A percentile compares a stretch with the other conserved stretches of the same genome.
These are phyloP conservation scores for Bufo bufo DNA, from an alignment of 2,113 vertebrate species.

Conservation along the genomic window DNA sequence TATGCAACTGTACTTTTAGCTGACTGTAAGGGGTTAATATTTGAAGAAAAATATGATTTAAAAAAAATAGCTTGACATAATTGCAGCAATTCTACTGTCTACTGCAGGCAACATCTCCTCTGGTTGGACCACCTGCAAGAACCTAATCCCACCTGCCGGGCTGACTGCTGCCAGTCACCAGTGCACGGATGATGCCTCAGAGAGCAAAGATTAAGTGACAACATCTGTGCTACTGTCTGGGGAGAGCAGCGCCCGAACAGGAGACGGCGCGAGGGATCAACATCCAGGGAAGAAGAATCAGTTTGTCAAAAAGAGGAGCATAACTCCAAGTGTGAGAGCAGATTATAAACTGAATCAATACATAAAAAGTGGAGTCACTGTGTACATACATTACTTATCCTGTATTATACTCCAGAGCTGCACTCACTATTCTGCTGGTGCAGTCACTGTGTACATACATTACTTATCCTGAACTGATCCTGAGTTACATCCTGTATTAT, in stretches of 20 bases:
- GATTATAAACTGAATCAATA: too few species aligned
- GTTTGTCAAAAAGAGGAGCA: not conserved
- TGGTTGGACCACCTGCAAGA: constrained; percentile 47
- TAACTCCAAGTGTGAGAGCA: not conserved
- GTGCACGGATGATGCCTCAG: not conserved
- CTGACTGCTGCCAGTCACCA: not conserved
- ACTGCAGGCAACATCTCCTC: constrained; percentile 24
- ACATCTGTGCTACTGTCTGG: constrained; percentile 30
- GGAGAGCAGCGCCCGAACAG: not conserved
- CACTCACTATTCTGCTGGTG: too few species aligned
- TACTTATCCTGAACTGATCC: too few species aligned
- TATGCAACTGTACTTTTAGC: too few species aligned
- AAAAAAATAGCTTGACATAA: constrained; percentile 15
- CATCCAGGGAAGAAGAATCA: not conserved
- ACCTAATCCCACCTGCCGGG: constrained; percentile 54
- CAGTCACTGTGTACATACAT: too few species aligned
- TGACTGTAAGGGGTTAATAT: constrained; percentile 29
- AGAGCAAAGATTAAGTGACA: constrained; percentile 30
- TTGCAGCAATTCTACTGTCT: constrained; percentile 27
- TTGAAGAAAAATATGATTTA: not conserved
- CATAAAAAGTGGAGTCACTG: too few species aligned
- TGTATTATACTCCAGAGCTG: too few species aligned
- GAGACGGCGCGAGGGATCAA: not conserved
- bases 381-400: too few species aligned
- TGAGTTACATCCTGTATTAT: too few species aligned